Evolutionary conservation across 1,140 invertebrate species (phyloP).

Genomic region (Diorhabda sublineata): DNA sequence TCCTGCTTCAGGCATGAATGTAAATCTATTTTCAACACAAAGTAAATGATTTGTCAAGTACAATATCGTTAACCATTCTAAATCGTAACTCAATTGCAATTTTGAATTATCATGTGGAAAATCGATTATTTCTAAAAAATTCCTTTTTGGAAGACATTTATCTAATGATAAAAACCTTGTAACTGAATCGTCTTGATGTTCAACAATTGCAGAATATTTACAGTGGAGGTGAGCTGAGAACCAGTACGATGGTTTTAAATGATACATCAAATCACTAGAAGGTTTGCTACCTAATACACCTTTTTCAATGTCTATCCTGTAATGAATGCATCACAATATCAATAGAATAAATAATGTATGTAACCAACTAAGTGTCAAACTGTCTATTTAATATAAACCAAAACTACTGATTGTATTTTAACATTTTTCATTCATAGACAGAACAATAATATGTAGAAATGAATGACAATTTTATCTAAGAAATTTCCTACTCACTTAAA

Average conservation of each 20-base stretch:
- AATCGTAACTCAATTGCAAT: conserved; percentile 73
- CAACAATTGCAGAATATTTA: conserved; percentile 86
- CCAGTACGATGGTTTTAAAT: conserved; percentile 86
- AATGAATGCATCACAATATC: conserved; percentile 32
- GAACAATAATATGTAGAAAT: conserved; percentile 7
- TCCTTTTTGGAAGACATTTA: conserved; percentile 86
- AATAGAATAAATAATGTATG: no score
- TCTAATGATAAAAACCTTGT: conserved; percentile 95
- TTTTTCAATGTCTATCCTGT: conserved; percentile 73
- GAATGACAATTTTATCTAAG: conserved; percentile 4
- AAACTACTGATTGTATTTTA: no score
- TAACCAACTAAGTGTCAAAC: no score
- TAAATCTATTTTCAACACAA: conserved; percentile 61
- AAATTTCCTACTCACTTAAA: conserved; percentile 60
- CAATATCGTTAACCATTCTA: conserved; percentile 91
- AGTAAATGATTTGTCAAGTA: conserved; percentile 85
- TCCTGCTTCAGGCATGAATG: conserved; percentile 77
- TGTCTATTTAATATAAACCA: no score
- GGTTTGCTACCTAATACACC: conserved; percentile 82
- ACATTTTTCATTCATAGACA: no score
- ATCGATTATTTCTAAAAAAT: conserved; percentile 77
- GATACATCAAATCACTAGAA: conserved; percentile 71
- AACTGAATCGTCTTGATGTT: conserved; percentile 55
- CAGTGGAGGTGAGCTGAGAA: conserved; percentile 97
- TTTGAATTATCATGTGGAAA: conserved; percentile 53